A percentile compares a stretch with the other conserved stretches of the same genome.
Evolutionary conservation across 2,888 invertebrate species (phyloP).

Genomic region (Calameuta pallipes): DNA sequence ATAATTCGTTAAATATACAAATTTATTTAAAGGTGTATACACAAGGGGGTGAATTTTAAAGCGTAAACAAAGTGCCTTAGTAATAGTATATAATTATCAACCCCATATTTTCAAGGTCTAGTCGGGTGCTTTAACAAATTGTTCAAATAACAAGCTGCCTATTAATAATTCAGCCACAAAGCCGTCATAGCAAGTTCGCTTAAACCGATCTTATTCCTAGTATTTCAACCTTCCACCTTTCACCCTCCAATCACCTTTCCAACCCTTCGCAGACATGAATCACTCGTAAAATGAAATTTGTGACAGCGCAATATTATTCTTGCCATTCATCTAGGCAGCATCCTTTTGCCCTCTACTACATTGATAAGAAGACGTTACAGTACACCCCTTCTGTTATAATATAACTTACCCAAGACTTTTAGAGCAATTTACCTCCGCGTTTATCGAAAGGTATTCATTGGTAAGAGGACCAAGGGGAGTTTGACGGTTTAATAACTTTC

Average conservation of each 20-base stretch:
- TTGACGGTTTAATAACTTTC: background rate
- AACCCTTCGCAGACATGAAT: background rate
- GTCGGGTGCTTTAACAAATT: background rate
- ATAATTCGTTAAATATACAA: too few relatives aligned
- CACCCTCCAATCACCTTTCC: background rate
- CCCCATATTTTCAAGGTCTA: background rate
- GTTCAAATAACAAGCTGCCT: background rate
- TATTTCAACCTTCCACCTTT: background rate
- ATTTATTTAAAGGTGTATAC: too few relatives aligned
- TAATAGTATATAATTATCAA: background rate
- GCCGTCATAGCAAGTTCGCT: background rate
- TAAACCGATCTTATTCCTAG: background rate
- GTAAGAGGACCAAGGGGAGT: background rate
- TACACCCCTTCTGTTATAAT: background rate
- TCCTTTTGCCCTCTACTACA: background rate
- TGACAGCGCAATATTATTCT: background rate
- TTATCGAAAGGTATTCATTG: background rate
- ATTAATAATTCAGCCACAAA: background rate
- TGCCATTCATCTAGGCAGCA: background rate
- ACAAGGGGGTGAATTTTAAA: too few relatives aligned
- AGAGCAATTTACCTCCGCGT: background rate
- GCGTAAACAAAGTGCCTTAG: too few relatives aligned
- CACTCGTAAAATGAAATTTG: background rate
- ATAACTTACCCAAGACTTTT: background rate
- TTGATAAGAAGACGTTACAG: background rate